Evolutionary conservation across 64 coral and sea anemone genomes (phyloP).

Genomic region (Trachythela sp.): DNA sequence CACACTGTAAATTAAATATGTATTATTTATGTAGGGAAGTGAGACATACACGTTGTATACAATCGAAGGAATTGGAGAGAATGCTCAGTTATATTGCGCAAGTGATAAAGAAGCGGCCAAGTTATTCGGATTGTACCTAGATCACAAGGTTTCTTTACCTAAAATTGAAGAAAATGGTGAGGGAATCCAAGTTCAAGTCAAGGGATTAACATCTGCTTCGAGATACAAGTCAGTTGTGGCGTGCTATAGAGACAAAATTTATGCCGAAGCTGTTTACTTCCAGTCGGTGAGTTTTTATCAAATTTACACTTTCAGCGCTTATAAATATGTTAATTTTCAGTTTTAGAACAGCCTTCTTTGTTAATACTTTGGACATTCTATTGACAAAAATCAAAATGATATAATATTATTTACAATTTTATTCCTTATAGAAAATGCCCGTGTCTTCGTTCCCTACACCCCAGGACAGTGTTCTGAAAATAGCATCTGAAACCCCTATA

Average conservation of each 20-base stretch:
- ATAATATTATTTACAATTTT: too few species aligned
- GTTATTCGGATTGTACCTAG: conserved; percentile 26
- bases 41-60: too few species aligned
- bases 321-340: too few species aligned
- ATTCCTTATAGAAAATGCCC: not conserved
- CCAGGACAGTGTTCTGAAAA: not conserved
- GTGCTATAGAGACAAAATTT: not conserved
- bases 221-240: conserved; percentile 25
- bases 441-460: not conserved
- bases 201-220: not conserved
- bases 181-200: too few species aligned
- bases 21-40: too few species aligned
- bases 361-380: not conserved
- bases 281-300: not conserved
- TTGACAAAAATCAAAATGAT: too few species aligned
- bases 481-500: not conserved
- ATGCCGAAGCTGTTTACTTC: conserved; percentile 25
- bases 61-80: too few species aligned
- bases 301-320: not conserved
- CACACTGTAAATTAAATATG: too few species aligned
- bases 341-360: not conserved
- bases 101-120: conserved; percentile 25
- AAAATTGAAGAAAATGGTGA: too few species aligned
- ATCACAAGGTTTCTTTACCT: conserved; percentile 6
- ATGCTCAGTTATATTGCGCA: not conserved